Evolutionary conservation across 2,113 vertebrate genomes (phyloP).

Genomic region (Gallinago paraguaiae): DNA sequence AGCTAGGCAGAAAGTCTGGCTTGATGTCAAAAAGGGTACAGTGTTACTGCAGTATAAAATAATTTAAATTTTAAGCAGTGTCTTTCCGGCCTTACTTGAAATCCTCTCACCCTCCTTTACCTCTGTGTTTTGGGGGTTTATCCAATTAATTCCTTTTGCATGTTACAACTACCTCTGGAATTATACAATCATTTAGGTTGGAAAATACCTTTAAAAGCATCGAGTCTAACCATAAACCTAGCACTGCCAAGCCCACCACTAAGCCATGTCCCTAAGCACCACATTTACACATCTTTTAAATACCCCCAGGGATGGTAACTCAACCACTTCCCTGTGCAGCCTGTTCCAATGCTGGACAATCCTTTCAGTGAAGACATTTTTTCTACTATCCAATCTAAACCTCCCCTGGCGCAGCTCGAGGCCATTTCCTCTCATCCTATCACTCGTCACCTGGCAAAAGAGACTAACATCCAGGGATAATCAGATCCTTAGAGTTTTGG

Average conservation of each 20-base stretch:
- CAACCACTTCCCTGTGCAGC: not conserved
- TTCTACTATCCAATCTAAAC: not conserved
- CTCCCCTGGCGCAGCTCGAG: not conserved
- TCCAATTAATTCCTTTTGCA: not conserved
- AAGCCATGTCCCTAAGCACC: not conserved
- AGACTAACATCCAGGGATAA: not conserved
- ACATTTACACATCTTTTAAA: not conserved
- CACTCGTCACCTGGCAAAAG: not conserved
- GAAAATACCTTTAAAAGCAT: not conserved
- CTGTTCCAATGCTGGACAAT: not conserved
- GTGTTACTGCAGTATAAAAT: not conserved
- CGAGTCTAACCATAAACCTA: not conserved
- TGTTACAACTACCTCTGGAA: not conserved
- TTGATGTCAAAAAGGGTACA: not conserved
- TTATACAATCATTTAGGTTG: not conserved
- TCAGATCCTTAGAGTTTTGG: not conserved
- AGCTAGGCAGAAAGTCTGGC: not conserved
- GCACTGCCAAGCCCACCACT: not conserved
- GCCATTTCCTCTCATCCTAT: not conserved
- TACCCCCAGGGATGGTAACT: not conserved
- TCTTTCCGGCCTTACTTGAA: not conserved
- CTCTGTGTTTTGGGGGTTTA: not conserved
- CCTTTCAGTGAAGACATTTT: not conserved
- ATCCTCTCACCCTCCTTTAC: not conserved
- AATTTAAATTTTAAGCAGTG: not conserved